Evolutionary conservation across 2,113 vertebrate genomes (phyloP), one percentile per base, ranked within the genome.

Genomic region (Anoura caudifer): DNA sequence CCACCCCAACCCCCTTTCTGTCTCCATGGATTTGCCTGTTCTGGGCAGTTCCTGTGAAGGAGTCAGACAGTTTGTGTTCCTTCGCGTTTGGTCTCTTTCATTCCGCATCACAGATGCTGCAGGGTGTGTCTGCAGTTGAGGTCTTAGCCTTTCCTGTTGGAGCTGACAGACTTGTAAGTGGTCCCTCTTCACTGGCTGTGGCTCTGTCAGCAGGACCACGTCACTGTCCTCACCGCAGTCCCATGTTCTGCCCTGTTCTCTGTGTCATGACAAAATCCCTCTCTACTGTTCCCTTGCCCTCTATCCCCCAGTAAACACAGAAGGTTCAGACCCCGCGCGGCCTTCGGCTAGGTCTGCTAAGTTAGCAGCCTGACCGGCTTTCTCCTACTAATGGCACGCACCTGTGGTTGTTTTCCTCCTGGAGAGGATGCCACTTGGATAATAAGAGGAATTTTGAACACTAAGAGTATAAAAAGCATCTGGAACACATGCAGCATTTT

Each of bases 41-140:
- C 24, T 24, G 33, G 36, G 20, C 33, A 1, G 28, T 38, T 10
- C 31, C 4, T 43, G 0, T 17, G 28, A 5, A 10, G 4, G 26
- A 43, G 4, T 33, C 82, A 24, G 31, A 14, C 28, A 7, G 2
- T 2, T 36, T 26, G 4, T 65, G 56, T 33, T 16, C 72, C 24
- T 13, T 36, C 13, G 11, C 43, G 54, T 50, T n/a, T 5, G 4
- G 54, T 54, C 22, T 2, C 33, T 33, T n/a, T 24, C 47, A 8
- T 20, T 26, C 11, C 15, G 65, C 33, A 1, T 38, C 38, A 1
- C 0, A 9, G 33, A 0, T 3, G 3, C 28, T 0, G 19, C 4
- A 38, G 47, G 5, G 1, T 14, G 26, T 9, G 22, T 41, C 52
- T 67, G 67, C 9, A 2, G 61, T 0, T 0, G 36, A 47, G 50